A percentile compares a stretch with the other conserved stretches of the same genome.
These are phyloP conservation scores for Pyrgus malvae DNA, from an alignment of 2,888 invertebrate species.

Conservation along the genomic window DNA sequence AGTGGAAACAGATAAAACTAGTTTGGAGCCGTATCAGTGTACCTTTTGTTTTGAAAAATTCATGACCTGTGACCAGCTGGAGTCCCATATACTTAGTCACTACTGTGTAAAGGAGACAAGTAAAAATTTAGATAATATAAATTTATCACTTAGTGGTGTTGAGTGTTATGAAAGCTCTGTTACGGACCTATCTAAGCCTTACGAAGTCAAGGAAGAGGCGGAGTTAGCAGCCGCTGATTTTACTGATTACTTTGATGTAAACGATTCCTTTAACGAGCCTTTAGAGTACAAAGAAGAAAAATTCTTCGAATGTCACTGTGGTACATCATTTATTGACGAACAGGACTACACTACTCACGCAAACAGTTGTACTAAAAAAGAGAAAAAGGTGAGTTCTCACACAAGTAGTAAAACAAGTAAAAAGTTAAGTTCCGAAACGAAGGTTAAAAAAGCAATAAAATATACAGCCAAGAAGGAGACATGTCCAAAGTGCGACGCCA, in stretches of 20 bases:
- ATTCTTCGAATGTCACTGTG: constrained; percentile 25
- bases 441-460: constrained; percentile 3
- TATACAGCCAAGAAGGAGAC: constrained; percentile 3
- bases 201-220: constrained; percentile 20
- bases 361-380: constrained; percentile 28
- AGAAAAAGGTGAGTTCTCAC: too few species aligned
- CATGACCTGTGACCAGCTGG: constrained; percentile 30
- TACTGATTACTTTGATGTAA: constrained; percentile 16
- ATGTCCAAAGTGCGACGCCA: constrained; percentile 24
- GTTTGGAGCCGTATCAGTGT: constrained; percentile 35
- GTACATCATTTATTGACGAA: constrained; percentile 4
- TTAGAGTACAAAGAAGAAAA: constrained; percentile 28
- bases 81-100: constrained; percentile 31
- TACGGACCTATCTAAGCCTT: not conserved
- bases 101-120: constrained; percentile 11
- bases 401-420: too few species aligned
- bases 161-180: constrained; percentile 6
- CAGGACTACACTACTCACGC: constrained; percentile 13
- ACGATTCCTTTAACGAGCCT: not conserved
- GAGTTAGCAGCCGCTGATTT: constrained; percentile 10
- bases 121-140: not conserved
- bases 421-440: too few species aligned
- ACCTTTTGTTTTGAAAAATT: constrained; percentile 37
- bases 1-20: constrained; percentile 27
- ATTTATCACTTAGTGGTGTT: not conserved